Evolutionary conservation across 1,140 invertebrate genomes (phyloP), one percentile per base, ranked within the genome.

Genomic region (Polypedilum vanderplanki): DNA sequence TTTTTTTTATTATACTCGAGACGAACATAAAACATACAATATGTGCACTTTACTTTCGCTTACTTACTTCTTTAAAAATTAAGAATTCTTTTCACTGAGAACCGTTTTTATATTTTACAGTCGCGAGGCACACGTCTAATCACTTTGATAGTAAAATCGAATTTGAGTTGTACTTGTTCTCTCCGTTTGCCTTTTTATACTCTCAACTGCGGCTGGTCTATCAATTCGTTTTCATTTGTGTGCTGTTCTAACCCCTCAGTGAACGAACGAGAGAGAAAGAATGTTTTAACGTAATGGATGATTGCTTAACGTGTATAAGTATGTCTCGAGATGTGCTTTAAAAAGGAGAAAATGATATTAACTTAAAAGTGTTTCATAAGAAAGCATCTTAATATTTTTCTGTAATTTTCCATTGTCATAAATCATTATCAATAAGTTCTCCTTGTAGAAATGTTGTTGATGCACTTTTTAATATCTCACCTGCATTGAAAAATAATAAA

Each of bases 231-330:
- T 57, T 57, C 46, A 57, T 57, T 57, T 15, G 46, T 57, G 46
- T 57, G 46, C n/a, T 57, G 46, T 57, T 57, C 46, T 57, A 57
- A 12, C 46, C 46, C 12, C 24, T 33, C 24, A 33, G 5, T 33
- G 24, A 33, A 5, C 24, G 46, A 57, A n/a, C n/a, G 46, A 79
- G 78, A 77, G 0, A 73, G 46, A 79, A 78, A 77, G 0, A 73
- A 77, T 0, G 40, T 33, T 41, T 73, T 40, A 73, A 73, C 20
- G 70, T 74, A 74, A 41, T 33, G 73, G 15, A 74, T 33, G 24
- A 33, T 33, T 33, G 5, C 24, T 33, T 33, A 33, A 33, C 24
- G 24, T 33, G 24, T 33, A 33, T 33, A 33, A 33, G 24, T 33
- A 5, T 33, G 24, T 33, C 24, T 33, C 24, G 24, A 33, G 24